Percentiles rank a stretch among this genome's conserved stretches.
phyloP scores from a whole-genome alignment of 2,888 invertebrate species.

The Mimas tiliae region DNA sequence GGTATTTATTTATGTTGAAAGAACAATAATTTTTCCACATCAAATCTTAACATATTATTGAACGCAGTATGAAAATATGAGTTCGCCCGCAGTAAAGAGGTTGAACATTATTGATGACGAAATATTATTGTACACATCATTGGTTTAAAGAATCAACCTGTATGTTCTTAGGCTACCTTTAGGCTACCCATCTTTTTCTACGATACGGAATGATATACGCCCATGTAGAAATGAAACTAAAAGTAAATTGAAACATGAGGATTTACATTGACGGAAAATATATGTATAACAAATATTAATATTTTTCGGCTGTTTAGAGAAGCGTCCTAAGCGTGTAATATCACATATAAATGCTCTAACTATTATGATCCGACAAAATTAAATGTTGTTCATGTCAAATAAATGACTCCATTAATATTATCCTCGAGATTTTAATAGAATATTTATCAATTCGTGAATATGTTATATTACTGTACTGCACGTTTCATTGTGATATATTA shows the following conservation, averaged over 20 bases:
- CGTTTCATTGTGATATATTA: constrained; percentile 1
- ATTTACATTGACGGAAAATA: constrained; percentile 7
- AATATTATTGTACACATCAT: too few relatives aligned
- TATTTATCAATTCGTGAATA: background rate
- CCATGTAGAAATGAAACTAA: background rate
- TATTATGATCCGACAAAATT: background rate
- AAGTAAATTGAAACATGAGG: background rate
- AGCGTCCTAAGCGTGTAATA: background rate
- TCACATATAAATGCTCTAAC: background rate
- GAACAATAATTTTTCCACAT: too few relatives aligned
- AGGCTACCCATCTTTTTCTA: too few relatives aligned
- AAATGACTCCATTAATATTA: constrained; percentile 15
- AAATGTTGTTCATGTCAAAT: background rate
- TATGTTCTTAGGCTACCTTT: background rate
- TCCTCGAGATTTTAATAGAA: constrained; percentile 2
- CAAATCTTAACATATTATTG: too few relatives aligned
- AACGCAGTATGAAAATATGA: too few relatives aligned
- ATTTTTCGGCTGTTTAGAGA: too few relatives aligned
- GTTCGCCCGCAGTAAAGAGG: too few relatives aligned
- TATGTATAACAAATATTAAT: background rate
- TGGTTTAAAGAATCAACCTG: background rate
- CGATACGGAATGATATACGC: too few relatives aligned
- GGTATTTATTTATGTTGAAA: too few relatives aligned
- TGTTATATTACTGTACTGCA: background rate
- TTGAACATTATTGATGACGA: too few relatives aligned